Evolutionary conservation across 2,113 vertebrate species (phyloP), one percentile per base, ranked within the genome.

Genomic region (Willisornis vidua): DNA sequence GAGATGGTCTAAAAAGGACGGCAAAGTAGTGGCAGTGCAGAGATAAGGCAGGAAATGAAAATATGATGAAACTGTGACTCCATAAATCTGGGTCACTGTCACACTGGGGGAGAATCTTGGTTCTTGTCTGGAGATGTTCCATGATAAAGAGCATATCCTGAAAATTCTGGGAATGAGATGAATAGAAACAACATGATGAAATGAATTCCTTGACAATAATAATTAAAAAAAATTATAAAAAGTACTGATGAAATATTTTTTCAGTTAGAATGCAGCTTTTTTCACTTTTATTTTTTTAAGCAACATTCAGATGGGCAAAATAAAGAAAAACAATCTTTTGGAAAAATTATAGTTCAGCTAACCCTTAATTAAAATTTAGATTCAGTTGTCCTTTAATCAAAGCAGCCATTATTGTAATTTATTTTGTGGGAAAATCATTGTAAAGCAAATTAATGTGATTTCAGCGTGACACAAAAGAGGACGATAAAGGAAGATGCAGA

Each of bases 321-420:
- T 95, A 85, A 94, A 88, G 29, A 46, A 54, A 90, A 90, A 66
- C 75, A 71, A 45, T 87, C 37, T 71, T 94, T 81, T 48, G 68
- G 89, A 62, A 84, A 75, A 72, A 70, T 83, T 57, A 17, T 66
- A 91, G 89, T 98, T 98, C 98, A 98, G 98, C 98, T 98, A 98
- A 98, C 98, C 98, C 98, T 98, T 98, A 98, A 98, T 98, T 98
- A 98, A 98, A 98, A 98, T 96, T 97, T 98, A 97, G 97, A 98
- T 98, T 98, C 97, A 98, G 98, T 98, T 98, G 98, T 98, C 98
- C 97, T 98, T 98, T 98, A 98, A 97, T 75, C 90, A 92, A 97
- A 98, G 97, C 97, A 97, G 97, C 96, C 95, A 96, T 90, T 87
- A 90, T 82, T 92, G 51, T 95, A 83, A 88, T 67, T 89, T 81